These are phyloP conservation scores for Desmodus rotundus DNA, from an alignment of 2,113 vertebrate species.

Conservation along the genomic window DNA sequence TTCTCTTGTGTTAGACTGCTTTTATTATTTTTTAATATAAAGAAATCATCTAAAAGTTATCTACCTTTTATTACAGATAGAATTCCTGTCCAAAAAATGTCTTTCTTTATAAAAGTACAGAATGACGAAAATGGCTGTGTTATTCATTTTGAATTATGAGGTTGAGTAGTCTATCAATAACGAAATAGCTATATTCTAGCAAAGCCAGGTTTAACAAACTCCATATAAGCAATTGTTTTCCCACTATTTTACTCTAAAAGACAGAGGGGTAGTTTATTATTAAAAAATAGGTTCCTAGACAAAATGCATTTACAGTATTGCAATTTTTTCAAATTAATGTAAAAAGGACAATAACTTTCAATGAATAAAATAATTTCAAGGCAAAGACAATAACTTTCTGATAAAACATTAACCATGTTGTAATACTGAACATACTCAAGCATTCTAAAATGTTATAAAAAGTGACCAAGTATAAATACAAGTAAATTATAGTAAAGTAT, in stretches of 20 bases:
- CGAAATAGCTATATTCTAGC: not conserved
- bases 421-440: not conserved
- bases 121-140: not conserved
- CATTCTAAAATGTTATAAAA: not conserved
- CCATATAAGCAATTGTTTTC: not conserved
- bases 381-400: conserved; percentile 7
- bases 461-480: not conserved
- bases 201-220: not conserved
- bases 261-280: not conserved
- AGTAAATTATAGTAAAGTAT: not conserved
- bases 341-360: not conserved
- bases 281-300: not conserved
- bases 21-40: not conserved
- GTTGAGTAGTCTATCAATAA: not conserved
- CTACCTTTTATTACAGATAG: not conserved
- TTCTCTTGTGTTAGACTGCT: too few relatives aligned
- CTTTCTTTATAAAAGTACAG: not conserved
- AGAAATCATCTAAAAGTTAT: not conserved
- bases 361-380: not conserved
- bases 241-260: not conserved
- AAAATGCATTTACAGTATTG: not conserved
- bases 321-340: conserved; percentile 11
- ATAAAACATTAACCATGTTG: not conserved
- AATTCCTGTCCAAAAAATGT: not conserved
- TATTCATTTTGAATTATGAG: not conserved